Conservation (phyloP, 2,113 vertebrate genomes). For the Eptatretus burgeri region DNA sequence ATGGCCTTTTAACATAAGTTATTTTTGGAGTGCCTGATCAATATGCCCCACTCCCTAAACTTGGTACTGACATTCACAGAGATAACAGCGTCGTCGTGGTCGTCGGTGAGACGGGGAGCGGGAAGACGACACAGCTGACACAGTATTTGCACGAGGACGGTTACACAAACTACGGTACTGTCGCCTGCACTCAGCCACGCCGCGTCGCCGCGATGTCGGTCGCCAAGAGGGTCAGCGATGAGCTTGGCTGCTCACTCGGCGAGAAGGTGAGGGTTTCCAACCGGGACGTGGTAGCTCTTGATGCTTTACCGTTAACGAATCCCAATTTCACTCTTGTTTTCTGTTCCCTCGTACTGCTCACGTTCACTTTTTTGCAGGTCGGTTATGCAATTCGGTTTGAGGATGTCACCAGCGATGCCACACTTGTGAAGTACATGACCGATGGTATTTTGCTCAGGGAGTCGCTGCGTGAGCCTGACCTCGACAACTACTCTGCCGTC, state of each 20-base stretch:
- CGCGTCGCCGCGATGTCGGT: neutral
- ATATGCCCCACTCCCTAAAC: too few species aligned
- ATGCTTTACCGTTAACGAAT: too few species aligned
- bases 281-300: too few species aligned
- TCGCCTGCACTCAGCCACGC: neutral
- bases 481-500: neutral
- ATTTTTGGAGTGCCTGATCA: too few species aligned
- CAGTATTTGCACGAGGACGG: neutral
- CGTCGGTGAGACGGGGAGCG: neutral
- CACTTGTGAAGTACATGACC: neutral
- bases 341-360: neutral
- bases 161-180: neutral
- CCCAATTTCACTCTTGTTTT: neutral
- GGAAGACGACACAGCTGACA: neutral
- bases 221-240: neutral
- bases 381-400: neutral
- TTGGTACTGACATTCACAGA: neutral
- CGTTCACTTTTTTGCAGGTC: neutral
- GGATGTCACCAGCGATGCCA: neutral
- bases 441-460: neutral
- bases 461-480: neutral
- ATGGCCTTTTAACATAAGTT: too few species aligned
- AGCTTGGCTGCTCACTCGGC: neutral
- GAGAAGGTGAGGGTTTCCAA: neutral
- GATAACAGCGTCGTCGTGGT: conserved; percentile 3